Conservation (phyloP, 2,113 vertebrate genomes). For the Hucho hucho region DNA sequence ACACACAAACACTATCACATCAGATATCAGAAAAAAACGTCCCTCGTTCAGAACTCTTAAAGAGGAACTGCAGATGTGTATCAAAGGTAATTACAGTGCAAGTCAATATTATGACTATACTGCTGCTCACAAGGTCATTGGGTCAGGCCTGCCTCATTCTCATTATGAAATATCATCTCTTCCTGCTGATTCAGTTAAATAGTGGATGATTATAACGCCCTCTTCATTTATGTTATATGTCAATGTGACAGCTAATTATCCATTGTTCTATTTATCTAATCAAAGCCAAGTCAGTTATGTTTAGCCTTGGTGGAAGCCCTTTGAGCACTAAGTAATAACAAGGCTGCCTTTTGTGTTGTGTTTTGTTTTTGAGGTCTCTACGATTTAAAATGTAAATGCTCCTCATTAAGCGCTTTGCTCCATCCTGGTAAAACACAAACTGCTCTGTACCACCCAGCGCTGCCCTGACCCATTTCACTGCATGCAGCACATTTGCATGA, state of each 20-base stretch:
- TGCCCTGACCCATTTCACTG: conserved; percentile 76
- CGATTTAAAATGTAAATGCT: conserved; percentile 71
- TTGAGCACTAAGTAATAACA: conserved; percentile 39
- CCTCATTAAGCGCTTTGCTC: conserved; percentile 68
- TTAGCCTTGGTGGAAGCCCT: conserved; percentile 11
- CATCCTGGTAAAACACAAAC: conserved; percentile 62
- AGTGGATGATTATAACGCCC: conserved; percentile 25
- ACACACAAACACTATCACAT: conserved; percentile 51
- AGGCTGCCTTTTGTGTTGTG: conserved; percentile 46
- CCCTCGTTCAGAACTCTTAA: neutral
- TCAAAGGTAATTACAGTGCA: conserved; percentile 40
- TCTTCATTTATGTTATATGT: neutral
- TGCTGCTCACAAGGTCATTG: conserved; percentile 15
- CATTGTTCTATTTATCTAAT: conserved; percentile 39
- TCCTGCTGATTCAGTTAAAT: conserved; percentile 33
- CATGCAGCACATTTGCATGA: conserved; percentile 78
- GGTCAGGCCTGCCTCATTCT: conserved; percentile 1
- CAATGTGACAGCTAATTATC: conserved; percentile 20
- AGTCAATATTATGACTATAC: conserved; percentile 25
- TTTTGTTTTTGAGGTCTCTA: conserved; percentile 46
- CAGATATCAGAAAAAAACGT: conserved; percentile 66
- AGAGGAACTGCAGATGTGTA: conserved; percentile 28
- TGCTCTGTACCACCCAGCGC: conserved; percentile 59
- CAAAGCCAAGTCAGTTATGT: conserved; percentile 32
- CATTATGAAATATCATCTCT: neutral